Base-by-base conservation (phyloP, 2,888 invertebrate species). In the Taphrorychus bicolor region DNA sequence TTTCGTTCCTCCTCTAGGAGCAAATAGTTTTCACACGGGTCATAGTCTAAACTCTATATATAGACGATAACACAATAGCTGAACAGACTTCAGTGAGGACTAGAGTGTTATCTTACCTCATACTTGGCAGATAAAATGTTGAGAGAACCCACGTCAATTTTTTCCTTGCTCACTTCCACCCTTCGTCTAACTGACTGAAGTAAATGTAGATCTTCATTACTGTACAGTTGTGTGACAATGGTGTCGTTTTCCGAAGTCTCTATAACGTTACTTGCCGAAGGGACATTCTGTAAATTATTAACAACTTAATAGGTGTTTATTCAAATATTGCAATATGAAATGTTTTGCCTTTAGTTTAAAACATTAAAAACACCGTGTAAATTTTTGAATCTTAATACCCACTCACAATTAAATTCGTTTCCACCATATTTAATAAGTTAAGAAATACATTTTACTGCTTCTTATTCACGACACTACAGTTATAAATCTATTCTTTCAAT, bases 31-130 rank as follows among this genome's bases (percentile, higher is more conserved):
- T 97, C 97, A 80, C 95, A 94, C 0, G 91, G 89, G 78, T 97
- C 97, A 84, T 97, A 97, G 83, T 97, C 96, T 72, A 97, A 87
- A 82, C 97, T 97, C 95, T 98, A 83, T 48, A 18, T 5, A 24
- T 24, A 21, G 21, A 17, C 19, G 21, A 24, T 2, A 54, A 2
- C 11, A 19, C 14, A 52, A 52, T 52, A 3, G 52, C 19, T 4
- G 9, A 4, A 24, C 9, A n/a, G 23, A 2, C 32, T 57, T 19
- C 17, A 5, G 5, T 2, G 11, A 11, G 21, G 21, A 7, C 23
- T 24, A n/a, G 45, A 32, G 11, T 11, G 51, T 19, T 5, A 45
- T 72, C 78, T 80, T 83, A 91, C 91, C 84, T 92, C 92, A 83
- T 89, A 92, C 83, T 90, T 91, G 0, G 90, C 88, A 18, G 91